These are phyloP conservation scores for Eospalax fontanierii DNA, from an alignment of 2,797 vertebrate species.

Conservation along the genomic window DNA sequence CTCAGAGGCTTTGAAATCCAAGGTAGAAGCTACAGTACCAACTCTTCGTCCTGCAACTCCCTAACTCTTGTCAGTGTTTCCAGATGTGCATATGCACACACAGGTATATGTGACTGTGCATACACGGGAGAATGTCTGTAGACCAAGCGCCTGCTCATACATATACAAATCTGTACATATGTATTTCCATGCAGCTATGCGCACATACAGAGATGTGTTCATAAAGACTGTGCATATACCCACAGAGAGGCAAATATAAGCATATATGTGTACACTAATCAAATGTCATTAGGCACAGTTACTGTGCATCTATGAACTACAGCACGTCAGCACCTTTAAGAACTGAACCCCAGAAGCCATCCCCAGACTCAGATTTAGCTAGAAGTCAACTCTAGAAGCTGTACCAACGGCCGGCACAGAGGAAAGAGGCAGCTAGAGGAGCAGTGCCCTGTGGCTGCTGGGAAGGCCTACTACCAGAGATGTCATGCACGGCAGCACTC, in stretches of 20 bases:
- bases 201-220: neutral
- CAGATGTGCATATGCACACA: neutral
- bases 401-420: neutral
- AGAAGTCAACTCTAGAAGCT: neutral
- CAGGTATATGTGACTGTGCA: neutral
- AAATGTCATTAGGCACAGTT: neutral
- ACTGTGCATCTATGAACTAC: neutral
- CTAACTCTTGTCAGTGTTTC: neutral
- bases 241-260: neutral
- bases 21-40: constrained; percentile 3
- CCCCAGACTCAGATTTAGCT: neutral
- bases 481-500: fast-evolving
- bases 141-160: neutral
- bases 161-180: neutral
- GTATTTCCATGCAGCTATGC: fast-evolving
- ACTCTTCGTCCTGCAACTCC: neutral
- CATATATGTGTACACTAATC: neutral
- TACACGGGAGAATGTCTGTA: neutral
- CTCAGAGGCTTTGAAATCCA: constrained; percentile 44
- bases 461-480: neutral
- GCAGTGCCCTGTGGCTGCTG: neutral
- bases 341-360: neutral
- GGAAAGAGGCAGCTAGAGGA: neutral
- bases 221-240: neutral
- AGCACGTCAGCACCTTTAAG: neutral